Evolutionary conservation across 2,888 invertebrate species (phyloP).

Genomic region (Fissipunctia ypsillon): DNA sequence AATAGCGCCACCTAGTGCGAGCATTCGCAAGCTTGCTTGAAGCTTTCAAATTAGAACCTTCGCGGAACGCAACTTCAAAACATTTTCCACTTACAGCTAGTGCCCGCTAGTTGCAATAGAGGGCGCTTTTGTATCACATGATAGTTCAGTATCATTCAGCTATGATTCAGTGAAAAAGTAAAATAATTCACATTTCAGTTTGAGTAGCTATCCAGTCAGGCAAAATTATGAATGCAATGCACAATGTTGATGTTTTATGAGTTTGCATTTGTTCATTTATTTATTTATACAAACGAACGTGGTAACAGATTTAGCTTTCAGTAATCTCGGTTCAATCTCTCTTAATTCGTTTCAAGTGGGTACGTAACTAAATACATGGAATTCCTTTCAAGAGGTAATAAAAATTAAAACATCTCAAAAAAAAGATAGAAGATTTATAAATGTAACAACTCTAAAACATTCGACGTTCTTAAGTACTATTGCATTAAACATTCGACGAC

Average conservation of each 20-base stretch:
- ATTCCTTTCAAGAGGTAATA: background rate
- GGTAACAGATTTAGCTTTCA: background rate
- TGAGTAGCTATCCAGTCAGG: background rate
- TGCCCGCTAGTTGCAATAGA: constrained; percentile 27
- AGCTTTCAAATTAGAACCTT: constrained; percentile 11
- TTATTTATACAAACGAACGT: no score
- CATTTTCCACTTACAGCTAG: constrained; percentile 3
- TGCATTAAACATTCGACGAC: background rate
- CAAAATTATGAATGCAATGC: background rate
- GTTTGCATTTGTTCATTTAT: background rate
- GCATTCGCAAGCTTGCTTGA: background rate
- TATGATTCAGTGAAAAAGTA: background rate
- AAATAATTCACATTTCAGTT: background rate
- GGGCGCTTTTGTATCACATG: constrained; percentile 15
- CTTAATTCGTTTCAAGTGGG: background rate
- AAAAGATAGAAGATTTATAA: background rate
- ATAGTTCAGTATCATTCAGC: background rate
- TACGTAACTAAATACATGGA: background rate
- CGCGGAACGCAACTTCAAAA: background rate
- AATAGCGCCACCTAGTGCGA: constrained; percentile 57
- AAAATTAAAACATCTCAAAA: background rate
- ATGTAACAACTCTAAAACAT: background rate
- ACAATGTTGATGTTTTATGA: background rate
- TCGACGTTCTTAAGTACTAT: background rate
- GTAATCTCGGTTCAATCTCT: background rate